Evolutionary conservation across 2,797 vertebrate species (phyloP).

Genomic region (Merluccius polli): DNA sequence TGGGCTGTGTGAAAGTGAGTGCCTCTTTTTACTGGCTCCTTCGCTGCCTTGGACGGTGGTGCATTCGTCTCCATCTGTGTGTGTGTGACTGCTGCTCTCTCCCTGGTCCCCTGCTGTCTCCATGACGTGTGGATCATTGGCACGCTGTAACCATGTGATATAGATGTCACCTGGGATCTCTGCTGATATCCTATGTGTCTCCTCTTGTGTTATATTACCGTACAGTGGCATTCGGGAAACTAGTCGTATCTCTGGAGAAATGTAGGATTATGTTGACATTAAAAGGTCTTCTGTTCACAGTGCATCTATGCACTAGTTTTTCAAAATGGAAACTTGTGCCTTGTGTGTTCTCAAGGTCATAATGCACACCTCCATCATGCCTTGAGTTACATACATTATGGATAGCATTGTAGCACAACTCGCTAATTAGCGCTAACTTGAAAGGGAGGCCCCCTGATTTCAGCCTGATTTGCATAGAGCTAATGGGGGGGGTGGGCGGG

Average conservation of each 20-base stretch:
- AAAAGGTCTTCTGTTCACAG: neutral
- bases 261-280: neutral
- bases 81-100: slow-evolving; percentile 11
- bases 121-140: slow-evolving; percentile 56
- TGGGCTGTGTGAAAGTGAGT: slow-evolving; percentile 51
- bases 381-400: slow-evolving; percentile 56
- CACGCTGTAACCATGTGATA: slow-evolving; percentile 45
- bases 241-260: no score
- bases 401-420: slow-evolving; percentile 55
- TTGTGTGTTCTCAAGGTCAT: slow-evolving; percentile 37
- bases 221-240: slow-evolving; percentile 22
- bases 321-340: neutral
- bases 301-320: neutral
- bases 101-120: slow-evolving; percentile 50
- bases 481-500: slow-evolving; percentile 65
- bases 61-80: slow-evolving; percentile 61
- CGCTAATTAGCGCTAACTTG: slow-evolving; percentile 69
- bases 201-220: slow-evolving; percentile 21
- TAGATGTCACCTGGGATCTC: slow-evolving; percentile 47
- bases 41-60: slow-evolving; percentile 43
- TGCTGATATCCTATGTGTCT: slow-evolving; percentile 27
- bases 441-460: slow-evolving; percentile 62
- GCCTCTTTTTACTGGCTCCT: slow-evolving; percentile 58
- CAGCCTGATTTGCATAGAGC: slow-evolving; percentile 71
- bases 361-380: slow-evolving; percentile 24